These are phyloP conservation scores for Hemicordylus capensis DNA, from an alignment of 2,113 vertebrate genomes.

Conservation along the genomic window DNA sequence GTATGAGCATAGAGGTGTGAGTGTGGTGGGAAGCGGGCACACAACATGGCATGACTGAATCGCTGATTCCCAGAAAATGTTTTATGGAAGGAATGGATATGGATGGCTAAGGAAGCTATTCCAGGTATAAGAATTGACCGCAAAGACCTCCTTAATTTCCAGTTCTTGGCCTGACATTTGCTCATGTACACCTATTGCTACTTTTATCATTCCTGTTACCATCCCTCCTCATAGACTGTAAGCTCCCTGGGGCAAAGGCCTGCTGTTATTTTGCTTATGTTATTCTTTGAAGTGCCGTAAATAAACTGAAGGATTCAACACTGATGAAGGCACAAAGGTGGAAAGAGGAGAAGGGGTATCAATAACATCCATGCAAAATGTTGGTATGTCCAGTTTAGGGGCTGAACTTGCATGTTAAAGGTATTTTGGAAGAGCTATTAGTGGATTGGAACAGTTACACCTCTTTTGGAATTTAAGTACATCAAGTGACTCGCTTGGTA, in stretches of 20 bases:
- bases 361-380: neutral
- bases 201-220: neutral
- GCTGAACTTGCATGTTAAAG: neutral
- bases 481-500: neutral
- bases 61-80: neutral
- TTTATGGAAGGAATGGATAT: neutral
- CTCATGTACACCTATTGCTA: neutral
- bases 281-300: neutral
- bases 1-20: neutral
- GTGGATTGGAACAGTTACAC: neutral
- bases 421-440: neutral
- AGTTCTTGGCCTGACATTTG: neutral
- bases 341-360: neutral
- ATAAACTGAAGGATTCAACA: neutral
- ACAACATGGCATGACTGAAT: neutral
- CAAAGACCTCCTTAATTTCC: neutral
- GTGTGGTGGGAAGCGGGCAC: neutral
- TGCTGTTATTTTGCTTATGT: neutral
- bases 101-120: neutral
- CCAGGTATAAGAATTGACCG: neutral
- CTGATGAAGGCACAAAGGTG: neutral
- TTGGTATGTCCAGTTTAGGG: no score
- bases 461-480: neutral
- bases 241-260: neutral
- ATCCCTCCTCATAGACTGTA: neutral